phyloP scores from a whole-genome alignment of 1,140 invertebrate genomes.

The Diorhabda sublineata region DNA sequence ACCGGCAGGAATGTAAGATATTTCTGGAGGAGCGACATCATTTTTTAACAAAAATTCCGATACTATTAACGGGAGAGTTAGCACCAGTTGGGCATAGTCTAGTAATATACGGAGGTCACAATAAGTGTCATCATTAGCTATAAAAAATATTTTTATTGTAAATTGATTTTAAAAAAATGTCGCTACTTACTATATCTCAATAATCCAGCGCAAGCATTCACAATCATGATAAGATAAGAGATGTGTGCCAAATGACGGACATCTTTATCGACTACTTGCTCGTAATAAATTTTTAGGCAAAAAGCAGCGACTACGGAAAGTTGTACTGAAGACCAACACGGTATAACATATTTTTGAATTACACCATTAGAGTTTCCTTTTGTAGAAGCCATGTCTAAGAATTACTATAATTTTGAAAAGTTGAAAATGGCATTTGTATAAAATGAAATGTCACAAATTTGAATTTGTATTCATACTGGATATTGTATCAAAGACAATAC shows the following conservation, averaged over 20 bases:
- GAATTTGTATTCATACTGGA: no score
- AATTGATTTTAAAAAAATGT: background rate
- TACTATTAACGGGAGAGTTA: conserved; percentile 7
- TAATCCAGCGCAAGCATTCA: background rate
- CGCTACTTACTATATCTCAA: background rate
- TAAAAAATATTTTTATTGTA: conserved; percentile 5
- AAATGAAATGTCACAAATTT: background rate
- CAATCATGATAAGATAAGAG: background rate
- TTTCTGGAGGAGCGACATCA: conserved; percentile 6
- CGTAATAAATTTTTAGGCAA: background rate
- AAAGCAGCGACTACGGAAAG: background rate
- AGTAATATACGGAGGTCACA: conserved; percentile 9
- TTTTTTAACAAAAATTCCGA: conserved; percentile 10
- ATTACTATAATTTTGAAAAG: background rate
- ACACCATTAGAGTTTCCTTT: background rate
- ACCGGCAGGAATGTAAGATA: background rate
- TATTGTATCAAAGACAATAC: no score
- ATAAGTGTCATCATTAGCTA: conserved; percentile 14
- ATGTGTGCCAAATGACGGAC: background rate
- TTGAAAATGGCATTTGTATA: background rate
- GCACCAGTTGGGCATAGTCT: conserved; percentile 14
- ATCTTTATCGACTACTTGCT: background rate
- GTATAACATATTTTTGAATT: background rate
- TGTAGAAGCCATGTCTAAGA: background rate
- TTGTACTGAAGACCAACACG: background rate